phyloP scores from a whole-genome alignment of 2,113 vertebrate species.

The Lamprotornis superbus region DNA sequence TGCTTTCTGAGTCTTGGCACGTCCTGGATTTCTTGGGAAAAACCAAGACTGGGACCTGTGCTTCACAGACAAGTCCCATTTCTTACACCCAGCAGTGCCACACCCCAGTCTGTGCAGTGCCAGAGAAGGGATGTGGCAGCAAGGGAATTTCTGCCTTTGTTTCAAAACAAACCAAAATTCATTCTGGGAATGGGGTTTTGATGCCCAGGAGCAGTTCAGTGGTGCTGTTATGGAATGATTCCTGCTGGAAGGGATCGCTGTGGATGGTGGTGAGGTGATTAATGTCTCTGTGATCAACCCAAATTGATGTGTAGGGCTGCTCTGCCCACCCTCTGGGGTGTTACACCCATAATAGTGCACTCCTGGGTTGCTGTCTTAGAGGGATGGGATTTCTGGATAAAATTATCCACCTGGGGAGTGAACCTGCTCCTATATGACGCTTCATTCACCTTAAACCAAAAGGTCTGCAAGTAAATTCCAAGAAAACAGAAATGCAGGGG shows the following conservation, averaged over 20 bases:
- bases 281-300: background rate
- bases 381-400: background rate
- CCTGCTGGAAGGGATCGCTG: background rate
- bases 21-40: background rate
- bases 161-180: background rate
- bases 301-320: background rate
- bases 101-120: background rate
- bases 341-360: background rate
- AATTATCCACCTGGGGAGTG: background rate
- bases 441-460: background rate
- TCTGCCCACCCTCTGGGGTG: background rate
- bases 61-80: background rate
- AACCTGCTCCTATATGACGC: accelerated
- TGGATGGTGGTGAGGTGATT: background rate
- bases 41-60: background rate
- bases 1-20: background rate
- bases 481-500: background rate
- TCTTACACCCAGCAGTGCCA: background rate
- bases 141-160: background rate
- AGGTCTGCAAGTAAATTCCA: background rate
- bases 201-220: background rate
- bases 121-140: background rate
- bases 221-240: background rate
- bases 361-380: background rate
- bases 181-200: background rate